These are phyloP conservation scores for Carterocephalus palaemon DNA, from an alignment of 2,888 invertebrate genomes.

Conservation along the genomic window DNA sequence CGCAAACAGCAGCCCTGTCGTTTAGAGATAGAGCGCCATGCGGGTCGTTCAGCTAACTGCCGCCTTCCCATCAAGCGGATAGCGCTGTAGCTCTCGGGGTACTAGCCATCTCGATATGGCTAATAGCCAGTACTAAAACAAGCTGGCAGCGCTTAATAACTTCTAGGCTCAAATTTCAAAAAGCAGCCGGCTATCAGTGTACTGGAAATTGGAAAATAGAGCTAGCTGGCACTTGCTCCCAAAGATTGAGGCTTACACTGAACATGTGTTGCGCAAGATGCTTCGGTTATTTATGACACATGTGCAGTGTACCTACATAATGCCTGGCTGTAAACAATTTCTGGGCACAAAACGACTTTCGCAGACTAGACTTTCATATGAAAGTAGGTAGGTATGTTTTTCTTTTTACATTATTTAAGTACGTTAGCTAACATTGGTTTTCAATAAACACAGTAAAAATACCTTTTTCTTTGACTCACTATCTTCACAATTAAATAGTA, in stretches of 20 bases:
- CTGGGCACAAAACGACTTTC: neutral
- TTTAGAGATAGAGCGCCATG: constrained; percentile 9
- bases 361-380: neutral
- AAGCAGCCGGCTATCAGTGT: constrained; percentile 5
- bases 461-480: too few relatives aligned
- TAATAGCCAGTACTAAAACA: constrained; percentile 20
- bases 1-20: constrained; percentile 1
- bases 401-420: too few relatives aligned
- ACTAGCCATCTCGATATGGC: constrained; percentile 12
- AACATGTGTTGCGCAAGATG: constrained; percentile 12
- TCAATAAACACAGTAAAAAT: too few relatives aligned
- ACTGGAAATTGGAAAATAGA: constrained; percentile 17
- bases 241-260: constrained; percentile 6
- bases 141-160: constrained; percentile 20
- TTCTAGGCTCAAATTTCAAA: constrained; percentile 7
- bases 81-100: constrained; percentile 16
- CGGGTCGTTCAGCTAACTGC: constrained; percentile 14
- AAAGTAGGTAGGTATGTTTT: too few relatives aligned
- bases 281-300: constrained; percentile 8
- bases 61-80: constrained; percentile 19
- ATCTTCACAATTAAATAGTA: too few relatives aligned
- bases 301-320: neutral
- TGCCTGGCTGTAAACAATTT: neutral
- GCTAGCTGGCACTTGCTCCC: constrained; percentile 15
- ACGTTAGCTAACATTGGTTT: too few relatives aligned